Conservation (phyloP, 2,888 invertebrate genomes). For the Timandra comae region DNA sequence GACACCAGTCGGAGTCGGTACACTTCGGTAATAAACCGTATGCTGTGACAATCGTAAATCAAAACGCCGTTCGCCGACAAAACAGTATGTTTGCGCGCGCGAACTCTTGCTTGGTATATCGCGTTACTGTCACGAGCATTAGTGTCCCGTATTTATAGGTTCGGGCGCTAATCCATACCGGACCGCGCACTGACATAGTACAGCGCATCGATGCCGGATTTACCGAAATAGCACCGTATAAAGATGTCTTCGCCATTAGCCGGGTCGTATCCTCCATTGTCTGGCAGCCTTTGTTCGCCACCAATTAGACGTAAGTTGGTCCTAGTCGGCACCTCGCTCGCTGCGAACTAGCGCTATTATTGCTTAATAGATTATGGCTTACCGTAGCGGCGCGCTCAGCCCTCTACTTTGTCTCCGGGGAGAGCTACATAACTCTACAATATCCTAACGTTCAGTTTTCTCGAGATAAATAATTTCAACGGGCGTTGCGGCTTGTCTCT, state of each 20-base stretch:
- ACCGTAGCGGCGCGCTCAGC: conserved; percentile 27
- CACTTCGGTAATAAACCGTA: conserved; percentile 21
- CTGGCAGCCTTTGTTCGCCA: conserved; percentile 52
- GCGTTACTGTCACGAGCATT: conserved; percentile 42
- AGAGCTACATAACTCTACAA: conserved; percentile 25
- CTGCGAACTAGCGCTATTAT: conserved; percentile 35
- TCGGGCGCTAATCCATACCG: conserved; percentile 32
- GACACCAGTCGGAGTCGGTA: conserved; percentile 11
- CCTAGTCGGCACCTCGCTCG: conserved; percentile 19
- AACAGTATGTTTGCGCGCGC: conserved; percentile 21
- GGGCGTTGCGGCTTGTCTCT: conserved; percentile 26
- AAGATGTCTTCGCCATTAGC: conserved; percentile 50
- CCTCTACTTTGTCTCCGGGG: conserved; percentile 39
- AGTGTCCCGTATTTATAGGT: conserved; percentile 49
- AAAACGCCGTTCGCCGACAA: conserved; percentile 21
- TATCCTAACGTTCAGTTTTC: conserved; percentile 26
- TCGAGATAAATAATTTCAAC: conserved; percentile 38
- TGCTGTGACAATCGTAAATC: conserved; percentile 28
- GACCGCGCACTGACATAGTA: conserved; percentile 27
- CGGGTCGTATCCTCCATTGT: conserved; percentile 37
- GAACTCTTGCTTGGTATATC: conserved; percentile 18
- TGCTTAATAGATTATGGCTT: conserved; percentile 58
- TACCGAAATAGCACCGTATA: conserved; percentile 27
- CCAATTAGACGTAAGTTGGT: conserved; percentile 46
- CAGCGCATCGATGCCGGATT: conserved; percentile 21